Evolutionary conservation across 2,888 invertebrate species (phyloP), one percentile per base, ranked within the genome.

Genomic region (Lampropteryx suffumata): DNA sequence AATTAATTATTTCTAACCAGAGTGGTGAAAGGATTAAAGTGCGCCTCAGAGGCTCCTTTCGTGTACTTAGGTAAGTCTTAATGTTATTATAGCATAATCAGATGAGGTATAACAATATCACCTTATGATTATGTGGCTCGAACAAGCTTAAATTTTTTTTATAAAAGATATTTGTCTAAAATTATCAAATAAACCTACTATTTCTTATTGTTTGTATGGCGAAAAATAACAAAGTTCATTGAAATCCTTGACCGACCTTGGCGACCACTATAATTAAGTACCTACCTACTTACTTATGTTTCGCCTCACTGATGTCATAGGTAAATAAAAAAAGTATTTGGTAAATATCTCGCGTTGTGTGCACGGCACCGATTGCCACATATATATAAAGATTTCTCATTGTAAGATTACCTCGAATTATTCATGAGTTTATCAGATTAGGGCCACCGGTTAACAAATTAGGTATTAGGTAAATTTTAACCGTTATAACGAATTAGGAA

Each of bases 171-270:
- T 26, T 10, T 10, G 2, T 7, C 1, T 0, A 41, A 41, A 26
- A 30, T 30, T 12, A 36, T 45, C 37, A 29, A 6, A 24, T 6
- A 42, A 52, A 49, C 27, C 46, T 30, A 33, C 21, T 40, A 52
- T 52, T 49, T 36, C 43, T 28, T 32, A 24, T 35, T 47, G 30
- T 39, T 44, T 42, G 37, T 10, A 35, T 42, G 44, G 45, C 48
- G 48, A 50, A 55, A 32, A 12, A 40, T 28, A 47, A 44, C 47
- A 29, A 30, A 26, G 49, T 42, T 55, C 24, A 26, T 35, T 28
- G 26, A 39, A 50, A 58, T 49, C 42, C 42, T 50, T 50, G 52
- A 39, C 45, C 50, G 55, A 55, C 58, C 58, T 60, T 60, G 53
- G 12, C 32, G 40, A 46, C 30, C 14, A 33, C 47, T 49, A 32